These are phyloP conservation scores for Sorex maritimensis DNA, from an alignment of 2,797 vertebrate genomes.

Conservation along the genomic window DNA sequence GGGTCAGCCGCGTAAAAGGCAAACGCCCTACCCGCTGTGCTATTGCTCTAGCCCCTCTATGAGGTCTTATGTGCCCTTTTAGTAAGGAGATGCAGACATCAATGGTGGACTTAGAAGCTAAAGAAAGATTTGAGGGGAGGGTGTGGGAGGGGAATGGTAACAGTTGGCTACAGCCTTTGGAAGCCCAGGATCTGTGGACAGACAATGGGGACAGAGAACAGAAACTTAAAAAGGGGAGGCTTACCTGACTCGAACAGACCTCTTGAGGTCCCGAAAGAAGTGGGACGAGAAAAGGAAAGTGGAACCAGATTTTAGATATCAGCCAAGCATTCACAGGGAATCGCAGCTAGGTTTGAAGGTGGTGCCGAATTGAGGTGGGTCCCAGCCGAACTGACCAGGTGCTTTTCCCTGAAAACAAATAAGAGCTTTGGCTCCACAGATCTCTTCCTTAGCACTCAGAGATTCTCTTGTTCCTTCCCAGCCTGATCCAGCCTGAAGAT, in stretches of 20 bases:
- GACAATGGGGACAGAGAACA: background rate
- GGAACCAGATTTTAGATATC: background rate
- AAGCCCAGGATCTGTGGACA: background rate
- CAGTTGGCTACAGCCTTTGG: background rate
- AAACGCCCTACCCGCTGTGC: too few species aligned
- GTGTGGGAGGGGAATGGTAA: background rate
- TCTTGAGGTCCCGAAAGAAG: background rate
- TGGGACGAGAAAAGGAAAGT: background rate
- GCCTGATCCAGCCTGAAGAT: conserved; percentile 81
- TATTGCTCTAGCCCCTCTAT: too few species aligned
- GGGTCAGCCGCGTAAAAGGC: too few species aligned
- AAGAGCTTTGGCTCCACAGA: background rate
- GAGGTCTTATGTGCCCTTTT: background rate
- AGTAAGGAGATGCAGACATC: background rate
- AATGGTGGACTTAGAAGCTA: conserved; percentile 32
- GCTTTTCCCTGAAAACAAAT: background rate
- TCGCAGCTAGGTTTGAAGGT: background rate
- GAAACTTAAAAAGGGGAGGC: background rate
- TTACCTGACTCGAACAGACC: background rate
- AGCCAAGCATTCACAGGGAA: background rate
- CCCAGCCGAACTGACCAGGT: background rate
- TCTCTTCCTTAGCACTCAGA: background rate
- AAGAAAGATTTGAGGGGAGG: background rate
- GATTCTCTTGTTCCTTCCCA: conserved; percentile 43
- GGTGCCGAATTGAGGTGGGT: background rate